Percentiles rank a stretch among this genome's conserved stretches.
phyloP scores from a whole-genome alignment of 2,113 vertebrate genomes.

The Sturnus vulgaris region DNA sequence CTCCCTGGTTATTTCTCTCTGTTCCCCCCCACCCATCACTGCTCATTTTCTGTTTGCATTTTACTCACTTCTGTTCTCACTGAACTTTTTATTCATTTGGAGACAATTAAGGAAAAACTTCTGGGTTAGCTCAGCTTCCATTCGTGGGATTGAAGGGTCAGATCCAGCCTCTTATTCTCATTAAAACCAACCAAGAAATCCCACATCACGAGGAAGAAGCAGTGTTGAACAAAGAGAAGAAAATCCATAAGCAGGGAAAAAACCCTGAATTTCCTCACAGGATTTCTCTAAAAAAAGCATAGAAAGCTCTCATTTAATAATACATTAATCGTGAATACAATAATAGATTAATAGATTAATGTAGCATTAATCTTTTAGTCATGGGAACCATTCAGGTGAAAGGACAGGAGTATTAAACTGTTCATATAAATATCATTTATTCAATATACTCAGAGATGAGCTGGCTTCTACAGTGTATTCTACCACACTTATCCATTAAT shows the following conservation, averaged over 20 bases:
- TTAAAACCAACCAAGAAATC: not conserved
- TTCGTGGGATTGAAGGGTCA: not conserved
- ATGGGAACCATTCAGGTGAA: not conserved
- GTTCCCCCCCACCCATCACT: no score
- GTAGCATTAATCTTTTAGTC: not conserved
- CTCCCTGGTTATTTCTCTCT: not conserved
- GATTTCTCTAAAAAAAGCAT: not conserved
- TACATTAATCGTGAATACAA: no score
- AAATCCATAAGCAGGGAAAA: not conserved
- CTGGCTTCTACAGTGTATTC: not conserved
- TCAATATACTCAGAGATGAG: not conserved
- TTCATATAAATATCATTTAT: not conserved
- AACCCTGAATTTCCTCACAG: not conserved
- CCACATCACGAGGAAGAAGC: not conserved
- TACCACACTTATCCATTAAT: not conserved
- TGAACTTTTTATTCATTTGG: not conserved
- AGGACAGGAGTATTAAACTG: not conserved
- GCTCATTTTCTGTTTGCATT: not conserved
- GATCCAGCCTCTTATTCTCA: not conserved
- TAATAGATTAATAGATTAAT: no score
- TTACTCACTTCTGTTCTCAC: not conserved
- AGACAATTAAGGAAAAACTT: not conserved
- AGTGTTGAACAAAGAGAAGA: not conserved
- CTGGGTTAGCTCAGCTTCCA: not conserved
- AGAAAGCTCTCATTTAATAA: not conserved